Evolutionary conservation across 2,797 vertebrate genomes (phyloP), one percentile per base, ranked within the genome.

Genomic region (Pseudochaenichthys georgianus): DNA sequence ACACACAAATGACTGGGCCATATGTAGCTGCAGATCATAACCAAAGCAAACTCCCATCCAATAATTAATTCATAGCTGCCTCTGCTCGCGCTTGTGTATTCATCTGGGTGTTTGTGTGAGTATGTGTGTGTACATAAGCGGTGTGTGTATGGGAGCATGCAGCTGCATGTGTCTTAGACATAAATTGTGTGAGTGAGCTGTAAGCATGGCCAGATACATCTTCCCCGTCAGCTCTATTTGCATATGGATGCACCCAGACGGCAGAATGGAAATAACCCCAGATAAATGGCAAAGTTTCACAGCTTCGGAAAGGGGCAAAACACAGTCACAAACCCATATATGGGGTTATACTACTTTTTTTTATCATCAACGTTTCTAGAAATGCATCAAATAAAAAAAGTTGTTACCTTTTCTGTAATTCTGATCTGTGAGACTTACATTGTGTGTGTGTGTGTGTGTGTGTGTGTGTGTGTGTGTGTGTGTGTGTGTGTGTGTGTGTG

Each of bases 171-270:
- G 57, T 77, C 51, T 79, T 4, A 60, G 59, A 78, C 78, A 79
- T 89, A 78, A 87, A 81, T 77, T 69, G 71, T 57, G 77, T 86
- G 73, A 84, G 73, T 16, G 65, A 77, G 68, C 73, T 70, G 81
- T 82, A 69, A 86, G 81, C 77, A 64, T 51, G 72, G 41, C 77
- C 65, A 74, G 47, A 91, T 86, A 78, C 64, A 81, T 89, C 80
- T 80, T 76, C 41, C 64, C 77, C 45, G 17, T 80, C 80, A 78
- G 73, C 63, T 77, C 52, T 48, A 76, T 89, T 81, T 87, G 85
- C 70, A 81, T 81, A 72, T 69, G 73, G 67, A 77, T 65, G 52
- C 72, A 81, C 73, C 73, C 51, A 70, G 72, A 85, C 1, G 28
- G 81, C 59, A 57, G 21, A 77, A 67, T 63, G 68, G 66, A 83